Conservation (phyloP, 2,113 vertebrate genomes). For the Amblyopsis rosae region DNA sequence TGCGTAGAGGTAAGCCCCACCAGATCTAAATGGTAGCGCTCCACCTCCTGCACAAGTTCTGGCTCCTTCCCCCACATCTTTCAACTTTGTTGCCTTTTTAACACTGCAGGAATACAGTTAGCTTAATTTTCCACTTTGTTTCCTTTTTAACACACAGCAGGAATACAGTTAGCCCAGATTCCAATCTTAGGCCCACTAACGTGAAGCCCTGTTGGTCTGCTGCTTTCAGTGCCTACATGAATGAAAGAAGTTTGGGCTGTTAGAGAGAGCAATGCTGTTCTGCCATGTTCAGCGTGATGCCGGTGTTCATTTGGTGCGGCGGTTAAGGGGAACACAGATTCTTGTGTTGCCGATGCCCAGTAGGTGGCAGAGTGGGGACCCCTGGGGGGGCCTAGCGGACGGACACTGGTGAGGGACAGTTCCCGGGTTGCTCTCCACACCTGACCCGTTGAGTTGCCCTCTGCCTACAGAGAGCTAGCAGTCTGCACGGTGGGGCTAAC, state of each 20-base stretch:
- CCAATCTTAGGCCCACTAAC: slow-evolving; percentile 43
- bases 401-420: slow-evolving; percentile 1
- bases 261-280: slow-evolving; percentile 28
- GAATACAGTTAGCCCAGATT: slow-evolving; percentile 59
- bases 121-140: slow-evolving; percentile 8
- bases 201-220: slow-evolving; percentile 54
- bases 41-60: no score
- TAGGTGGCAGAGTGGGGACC: slow-evolving; percentile 29
- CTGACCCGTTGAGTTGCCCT: slow-evolving; percentile 27
- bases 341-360: slow-evolving; percentile 58
- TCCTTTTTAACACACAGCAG: slow-evolving; percentile 21
- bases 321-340: slow-evolving; percentile 60
- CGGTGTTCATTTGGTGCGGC: slow-evolving; percentile 66
- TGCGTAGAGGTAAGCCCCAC: no score
- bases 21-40: no score
- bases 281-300: slow-evolving; percentile 62
- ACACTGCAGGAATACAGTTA: no score
- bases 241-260: slow-evolving; percentile 20
- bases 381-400: neutral
- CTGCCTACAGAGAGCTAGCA: slow-evolving; percentile 59
- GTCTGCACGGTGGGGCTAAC: slow-evolving; percentile 44
- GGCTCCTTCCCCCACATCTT: no score
- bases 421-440: slow-evolving; percentile 21
- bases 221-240: slow-evolving; percentile 59
- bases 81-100: no score